Conservation (phyloP, 2,888 invertebrate species). For the Pasiphila rectangulata region DNA sequence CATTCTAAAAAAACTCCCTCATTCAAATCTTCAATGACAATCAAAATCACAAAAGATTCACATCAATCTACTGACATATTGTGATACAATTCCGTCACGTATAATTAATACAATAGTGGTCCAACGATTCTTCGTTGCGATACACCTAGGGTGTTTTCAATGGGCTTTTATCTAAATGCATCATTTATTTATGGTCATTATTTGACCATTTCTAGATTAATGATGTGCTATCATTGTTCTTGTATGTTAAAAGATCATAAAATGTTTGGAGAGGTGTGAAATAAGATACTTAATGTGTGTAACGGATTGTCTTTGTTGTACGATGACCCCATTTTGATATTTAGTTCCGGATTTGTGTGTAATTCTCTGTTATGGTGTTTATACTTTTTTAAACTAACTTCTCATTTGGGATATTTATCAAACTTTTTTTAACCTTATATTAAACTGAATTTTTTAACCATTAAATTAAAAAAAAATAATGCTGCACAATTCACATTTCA, state of each 20-base stretch:
- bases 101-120: conserved; percentile 66
- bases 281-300: conserved; percentile 68
- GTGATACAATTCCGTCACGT: conserved; percentile 73
- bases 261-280: conserved; percentile 70
- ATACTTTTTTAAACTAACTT: background rate
- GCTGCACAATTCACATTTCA: no score
- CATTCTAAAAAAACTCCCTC: conserved; percentile 26
- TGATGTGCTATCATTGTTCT: conserved; percentile 75
- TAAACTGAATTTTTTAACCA: background rate
- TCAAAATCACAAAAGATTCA: conserved; percentile 35
- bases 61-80: conserved; percentile 63
- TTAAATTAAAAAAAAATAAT: no score
- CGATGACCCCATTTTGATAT: conserved; percentile 44
- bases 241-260: conserved; percentile 62
- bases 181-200: conserved; percentile 81
- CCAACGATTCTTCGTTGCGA: conserved; percentile 57
- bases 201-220: conserved; percentile 78
- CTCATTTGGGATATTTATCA: no score
- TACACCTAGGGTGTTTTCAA: conserved; percentile 36
- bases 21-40: conserved; percentile 33
- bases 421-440: background rate
- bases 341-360: conserved; percentile 19
- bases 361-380: background rate
- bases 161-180: conserved; percentile 55
- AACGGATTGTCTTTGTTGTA: conserved; percentile 58